Evolutionary conservation across 2,888 invertebrate genomes (phyloP).

Genomic region (Scrobipalpa costella): DNA sequence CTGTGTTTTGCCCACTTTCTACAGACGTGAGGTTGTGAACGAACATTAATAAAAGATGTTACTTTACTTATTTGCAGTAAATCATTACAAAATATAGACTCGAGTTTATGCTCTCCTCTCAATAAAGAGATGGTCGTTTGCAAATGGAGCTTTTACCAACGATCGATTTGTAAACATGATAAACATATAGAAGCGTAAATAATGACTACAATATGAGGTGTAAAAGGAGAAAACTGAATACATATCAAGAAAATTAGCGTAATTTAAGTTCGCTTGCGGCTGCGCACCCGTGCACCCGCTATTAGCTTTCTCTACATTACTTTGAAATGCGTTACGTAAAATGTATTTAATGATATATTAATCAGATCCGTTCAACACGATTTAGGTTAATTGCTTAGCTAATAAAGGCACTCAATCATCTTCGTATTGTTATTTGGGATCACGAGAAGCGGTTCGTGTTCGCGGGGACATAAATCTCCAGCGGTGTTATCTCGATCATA

Average conservation of each 20-base stretch:
- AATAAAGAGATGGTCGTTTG: neutral
- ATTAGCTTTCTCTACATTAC: conserved; percentile 23
- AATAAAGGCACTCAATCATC: conserved; percentile 51
- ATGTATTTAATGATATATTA: conserved; percentile 31
- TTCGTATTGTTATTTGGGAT: conserved; percentile 46
- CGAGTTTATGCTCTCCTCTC: neutral
- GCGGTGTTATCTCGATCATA: conserved; percentile 48
- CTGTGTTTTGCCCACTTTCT: conserved; percentile 19
- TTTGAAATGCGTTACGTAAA: conserved; percentile 17
- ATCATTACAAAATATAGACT: neutral
- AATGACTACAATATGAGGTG: conserved; percentile 2
- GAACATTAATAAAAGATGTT: neutral
- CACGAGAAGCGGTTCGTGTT: conserved; percentile 33
- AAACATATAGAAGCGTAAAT: neutral
- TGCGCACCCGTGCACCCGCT: neutral
- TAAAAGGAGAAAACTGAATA: conserved; percentile 17
- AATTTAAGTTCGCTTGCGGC: conserved; percentile 15
- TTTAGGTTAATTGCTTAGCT: conserved; percentile 51
- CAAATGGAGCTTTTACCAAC: neutral
- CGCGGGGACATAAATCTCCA: conserved; percentile 49
- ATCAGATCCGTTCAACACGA: conserved; percentile 37
- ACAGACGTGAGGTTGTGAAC: neutral
- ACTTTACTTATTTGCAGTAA: neutral
- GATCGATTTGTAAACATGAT: neutral
- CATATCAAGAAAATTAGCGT: conserved; percentile 8